A percentile compares a stretch with the other conserved stretches of the same genome.
These are phyloP conservation scores for Drosophila melanosoma DNA, from an alignment of 2,888 invertebrate genomes.

Conservation along the genomic window DNA sequence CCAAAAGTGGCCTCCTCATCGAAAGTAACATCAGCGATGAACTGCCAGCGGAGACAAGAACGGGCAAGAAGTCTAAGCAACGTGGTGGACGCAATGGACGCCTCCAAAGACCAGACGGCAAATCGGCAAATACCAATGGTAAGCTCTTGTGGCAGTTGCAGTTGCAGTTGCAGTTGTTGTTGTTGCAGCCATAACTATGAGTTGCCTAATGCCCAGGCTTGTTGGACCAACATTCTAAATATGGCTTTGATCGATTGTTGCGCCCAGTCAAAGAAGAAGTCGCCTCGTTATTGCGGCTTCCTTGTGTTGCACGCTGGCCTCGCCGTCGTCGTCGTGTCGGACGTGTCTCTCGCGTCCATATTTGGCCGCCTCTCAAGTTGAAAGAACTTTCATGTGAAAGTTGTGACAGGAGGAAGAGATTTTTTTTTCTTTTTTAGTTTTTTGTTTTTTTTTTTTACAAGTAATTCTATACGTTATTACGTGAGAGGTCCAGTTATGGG, in stretches of 20 bases:
- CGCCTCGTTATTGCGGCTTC: conserved; percentile 61
- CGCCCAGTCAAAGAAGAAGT: conserved; percentile 52
- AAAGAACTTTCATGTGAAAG: conserved; percentile 82
- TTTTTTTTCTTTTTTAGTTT: conserved; percentile 25
- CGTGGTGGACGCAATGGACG: conserved; percentile 78
- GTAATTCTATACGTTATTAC: conserved; percentile 79
- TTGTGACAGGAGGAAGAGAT: conserved; percentile 79
- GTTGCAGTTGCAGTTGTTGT: conserved; percentile 3
- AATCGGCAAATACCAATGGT: conserved; percentile 69
- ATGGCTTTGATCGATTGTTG: conserved; percentile 76
- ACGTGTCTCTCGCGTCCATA: conserved; percentile 67
- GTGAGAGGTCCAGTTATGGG: conserved; percentile 81
- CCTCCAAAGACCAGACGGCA: conserved; percentile 57
- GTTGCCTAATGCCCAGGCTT: conserved; percentile 36
- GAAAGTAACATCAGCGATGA: conserved; percentile 79
- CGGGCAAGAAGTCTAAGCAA: conserved; percentile 60
- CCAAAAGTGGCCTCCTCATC: conserved; percentile 82
- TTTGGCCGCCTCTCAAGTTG: conserved; percentile 79
- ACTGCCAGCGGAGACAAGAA: conserved; percentile 41
- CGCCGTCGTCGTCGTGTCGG: conserved; percentile 56
- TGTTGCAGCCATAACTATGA: conserved; percentile 34
- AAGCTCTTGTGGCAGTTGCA: conserved; percentile 34
- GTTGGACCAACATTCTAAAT: conserved; percentile 62
- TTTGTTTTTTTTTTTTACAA: conserved; percentile 41
- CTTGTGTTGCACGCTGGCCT: conserved; percentile 24